Evolutionary conservation across 1,140 invertebrate species (phyloP), one percentile per base, ranked within the genome.

Genomic region (Camponotus pennsylvanicus): DNA sequence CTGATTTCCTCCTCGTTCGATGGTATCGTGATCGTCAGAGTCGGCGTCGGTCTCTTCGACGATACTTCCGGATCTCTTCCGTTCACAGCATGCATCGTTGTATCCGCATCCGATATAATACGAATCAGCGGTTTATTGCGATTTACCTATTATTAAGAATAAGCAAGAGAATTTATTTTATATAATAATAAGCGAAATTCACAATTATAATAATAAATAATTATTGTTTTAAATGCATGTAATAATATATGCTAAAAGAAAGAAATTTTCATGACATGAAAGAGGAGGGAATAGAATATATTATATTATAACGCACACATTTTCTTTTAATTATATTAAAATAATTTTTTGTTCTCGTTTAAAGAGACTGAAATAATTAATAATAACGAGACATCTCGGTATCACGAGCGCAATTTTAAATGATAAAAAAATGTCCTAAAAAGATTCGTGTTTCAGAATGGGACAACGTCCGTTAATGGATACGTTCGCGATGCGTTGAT

Each of bases 11-110:
- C 90, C 1, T 91, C 89, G 86, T 96, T 96, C 0, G 96, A 96
- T 4, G 96, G 96, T 90, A 96, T 95, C 1, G 96, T 96, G 9
- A 96, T 92, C 0, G 96, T 96, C 59, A 96, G 87, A 0, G 93
- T 95, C 0, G 96, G 96, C 15, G 95, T 94, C 9, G 93, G 89
- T 70, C 92, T 93, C 67, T 91, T 93, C 15, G 89, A 40, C 0
- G 59, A n/a, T 11, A 6, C 34, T 57, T 88, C 87, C 1, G 42
- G 2, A 27, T 73, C 42, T 11, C 49, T 52, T 52, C 11, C 59
- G 4, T 37, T 71, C 13, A 59, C 42, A n/a, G 15, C 34, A 18
- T 27, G 13, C 61, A 13, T 37, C n/a, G 70, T 27, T 0, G 59
- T 3, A 27, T 55, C 75, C 15, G 64, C 61, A 1, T 92, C 91